Evolutionary conservation across 2,888 invertebrate species (phyloP), one percentile per base, ranked within the genome.

Genomic region (Xestia ashworthii): DNA sequence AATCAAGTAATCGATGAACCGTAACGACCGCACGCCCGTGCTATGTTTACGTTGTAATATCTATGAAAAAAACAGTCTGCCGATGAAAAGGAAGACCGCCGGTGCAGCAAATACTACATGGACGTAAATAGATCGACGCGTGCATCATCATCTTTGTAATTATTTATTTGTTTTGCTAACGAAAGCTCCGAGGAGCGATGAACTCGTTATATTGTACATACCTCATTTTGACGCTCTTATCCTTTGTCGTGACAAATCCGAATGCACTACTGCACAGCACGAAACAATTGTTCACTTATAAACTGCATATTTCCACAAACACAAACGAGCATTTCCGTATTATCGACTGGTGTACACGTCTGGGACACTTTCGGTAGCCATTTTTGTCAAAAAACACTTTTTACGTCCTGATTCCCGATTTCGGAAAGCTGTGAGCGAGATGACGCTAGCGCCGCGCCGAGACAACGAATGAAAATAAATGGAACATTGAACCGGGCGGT

Each of bases 101-200:
- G 83, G 88, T 89, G 89, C 90, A 91, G 88, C 93, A 94, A 94
- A 95, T 94, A 93, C 89, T 92, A 84, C 74, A 75, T 81, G 90
- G 91, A 90, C 93, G 92, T 92, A 95, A 95, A 95, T 95, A 96
- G 94, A 93, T 91, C 91, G 89, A 93, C 91, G 93, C 93, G 91
- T 93, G 91, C 89, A 92, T 91, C 88, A 90, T 92, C 84, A 89
- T 90, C 88, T 84, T 83, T 89, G 89, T 93, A 93, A 95, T 94
- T 95, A 96, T 95, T 96, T 95, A 96, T 96, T 96, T 95, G 95
- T 96, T 96, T 96, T 96, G 94, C 92, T 94, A 93, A 94, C 91
- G 90, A 95, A 95, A 95, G 94, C 93, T 94, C 92, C 83, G 82
- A 92, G 88, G 94, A 92, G 91, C 94, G 95, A 95, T 95, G 94